phyloP scores from a whole-genome alignment of 1,140 invertebrate species.

The Heliothis subflexa region DNA sequence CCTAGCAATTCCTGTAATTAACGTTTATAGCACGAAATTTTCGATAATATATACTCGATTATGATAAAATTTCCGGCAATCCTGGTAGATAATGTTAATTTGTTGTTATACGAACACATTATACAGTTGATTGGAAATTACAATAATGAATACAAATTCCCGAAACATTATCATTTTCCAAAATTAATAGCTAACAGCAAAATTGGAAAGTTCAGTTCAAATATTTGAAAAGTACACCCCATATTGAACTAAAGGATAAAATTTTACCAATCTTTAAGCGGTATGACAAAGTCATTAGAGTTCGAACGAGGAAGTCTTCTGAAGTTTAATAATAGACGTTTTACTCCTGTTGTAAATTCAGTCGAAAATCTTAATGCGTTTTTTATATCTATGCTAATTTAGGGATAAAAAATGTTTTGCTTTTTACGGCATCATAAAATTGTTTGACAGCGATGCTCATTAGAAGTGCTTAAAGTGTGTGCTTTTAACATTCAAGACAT shows the following conservation, averaged over 20 bases:
- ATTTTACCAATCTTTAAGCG: constrained; percentile 14
- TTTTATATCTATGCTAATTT: constrained; percentile 39
- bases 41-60: constrained; percentile 1
- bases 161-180: not conserved
- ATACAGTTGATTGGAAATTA: constrained; percentile 1
- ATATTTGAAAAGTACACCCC: constrained; percentile 21
- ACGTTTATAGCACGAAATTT: not conserved
- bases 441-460: constrained; percentile 28
- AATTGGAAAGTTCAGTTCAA: constrained; percentile 5
- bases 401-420: constrained; percentile 14
- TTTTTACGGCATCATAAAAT: constrained; percentile 32
- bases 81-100: not conserved
- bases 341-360: constrained; percentile 20
- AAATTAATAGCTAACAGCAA: not conserved
- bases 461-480: constrained; percentile 12
- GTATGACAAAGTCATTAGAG: constrained; percentile 27
- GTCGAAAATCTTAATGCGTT: constrained; percentile 21
- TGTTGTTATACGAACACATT: not conserved
- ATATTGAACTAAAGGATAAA: constrained; percentile 18
- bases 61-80: not conserved
- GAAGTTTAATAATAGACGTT: constrained; percentile 8
- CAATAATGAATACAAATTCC: not conserved
- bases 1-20: not conserved
- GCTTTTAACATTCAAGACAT: not conserved
- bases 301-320: not conserved